These are phyloP conservation scores for Sericinus montela DNA, from an alignment of 2,888 invertebrate species.

Conservation along the genomic window DNA sequence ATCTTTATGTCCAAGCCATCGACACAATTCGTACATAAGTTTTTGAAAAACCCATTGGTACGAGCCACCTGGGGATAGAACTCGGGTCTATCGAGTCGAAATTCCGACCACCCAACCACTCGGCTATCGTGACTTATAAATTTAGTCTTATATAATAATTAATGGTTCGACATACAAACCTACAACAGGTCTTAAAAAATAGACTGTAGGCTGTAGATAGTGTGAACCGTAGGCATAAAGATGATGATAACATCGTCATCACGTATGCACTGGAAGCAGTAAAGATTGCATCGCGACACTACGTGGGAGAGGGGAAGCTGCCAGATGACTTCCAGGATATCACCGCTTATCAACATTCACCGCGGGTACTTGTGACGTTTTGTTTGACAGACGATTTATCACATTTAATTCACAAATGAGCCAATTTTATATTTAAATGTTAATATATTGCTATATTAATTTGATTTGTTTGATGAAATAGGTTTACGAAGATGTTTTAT, in stretches of 20 bases:
- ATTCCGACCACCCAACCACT: too few species aligned
- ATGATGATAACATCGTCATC: constrained; percentile 23
- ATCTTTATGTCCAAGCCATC: too few species aligned
- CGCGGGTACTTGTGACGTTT: constrained; percentile 34
- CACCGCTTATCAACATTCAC: constrained; percentile 37
- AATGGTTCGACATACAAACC: not conserved
- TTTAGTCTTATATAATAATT: too few species aligned
- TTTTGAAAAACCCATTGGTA: too few species aligned
- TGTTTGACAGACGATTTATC: constrained; percentile 27
- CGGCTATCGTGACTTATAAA: too few species aligned
- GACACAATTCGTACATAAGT: too few species aligned
- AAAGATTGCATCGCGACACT: constrained; percentile 29
- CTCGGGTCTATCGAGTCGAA: too few species aligned
- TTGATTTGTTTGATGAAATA: not conserved
- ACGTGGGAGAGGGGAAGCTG: constrained; percentile 22
- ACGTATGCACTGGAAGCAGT: constrained; percentile 24
- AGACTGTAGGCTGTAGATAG: constrained; percentile 1
- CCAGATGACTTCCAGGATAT: constrained; percentile 33
- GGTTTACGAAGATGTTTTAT: too few species aligned
- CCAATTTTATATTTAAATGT: not conserved
- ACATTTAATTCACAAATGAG: not conserved
- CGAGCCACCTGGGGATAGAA: too few species aligned
- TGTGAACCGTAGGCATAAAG: constrained; percentile 24
- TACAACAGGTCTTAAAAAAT: constrained; percentile 1
- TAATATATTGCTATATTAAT: not conserved